These are phyloP conservation scores for Yponomeuta evonymella DNA, from an alignment of 2,888 invertebrate genomes.

Conservation along the genomic window DNA sequence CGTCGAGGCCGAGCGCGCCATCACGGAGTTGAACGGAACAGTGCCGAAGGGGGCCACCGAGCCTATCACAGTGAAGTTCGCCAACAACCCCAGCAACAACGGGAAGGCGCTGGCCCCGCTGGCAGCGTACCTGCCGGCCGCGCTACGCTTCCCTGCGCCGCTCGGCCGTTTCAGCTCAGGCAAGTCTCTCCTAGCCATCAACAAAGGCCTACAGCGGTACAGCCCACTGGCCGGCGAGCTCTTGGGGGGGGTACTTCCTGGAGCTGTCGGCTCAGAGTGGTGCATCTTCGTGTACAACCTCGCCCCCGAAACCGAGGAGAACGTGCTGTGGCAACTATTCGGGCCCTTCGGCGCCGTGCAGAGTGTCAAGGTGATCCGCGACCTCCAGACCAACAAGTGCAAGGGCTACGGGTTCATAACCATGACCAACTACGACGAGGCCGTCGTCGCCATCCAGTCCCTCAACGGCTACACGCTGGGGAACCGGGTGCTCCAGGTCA, in stretches of 20 bases:
- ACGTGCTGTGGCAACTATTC: slow-evolving; percentile 96
- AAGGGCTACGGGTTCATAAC: slow-evolving; percentile 97
- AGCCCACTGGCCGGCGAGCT: slow-evolving; percentile 92
- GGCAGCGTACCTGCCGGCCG: slow-evolving; percentile 89
- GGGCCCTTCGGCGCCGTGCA: slow-evolving; percentile 96
- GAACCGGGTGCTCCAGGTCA: slow-evolving; percentile 93
- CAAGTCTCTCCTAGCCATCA: slow-evolving; percentile 93
- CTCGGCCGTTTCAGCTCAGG: slow-evolving; percentile 89
- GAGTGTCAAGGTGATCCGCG: slow-evolving; percentile 94
- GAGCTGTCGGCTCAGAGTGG: slow-evolving; percentile 85
- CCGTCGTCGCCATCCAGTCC: slow-evolving; percentile 92
- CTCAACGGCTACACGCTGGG: slow-evolving; percentile 94
- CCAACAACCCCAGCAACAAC: slow-evolving; percentile 93
- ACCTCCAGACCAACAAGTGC: slow-evolving; percentile 94
- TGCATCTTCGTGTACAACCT: slow-evolving; percentile 98
- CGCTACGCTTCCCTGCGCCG: slow-evolving; percentile 77
- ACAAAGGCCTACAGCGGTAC: slow-evolving; percentile 84
- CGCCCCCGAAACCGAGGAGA: slow-evolving; percentile 96
- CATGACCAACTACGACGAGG: slow-evolving; percentile 97
- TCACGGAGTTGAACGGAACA: slow-evolving; percentile 92
- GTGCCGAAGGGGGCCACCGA: slow-evolving; percentile 91
- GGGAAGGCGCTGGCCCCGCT: slow-evolving; percentile 88
- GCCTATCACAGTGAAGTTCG: slow-evolving; percentile 96
- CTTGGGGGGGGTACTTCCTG: slow-evolving; percentile 85
- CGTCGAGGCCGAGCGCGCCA: slow-evolving; percentile 95